These are phyloP conservation scores for Geophilus truncorum DNA, from an alignment of 2,888 invertebrate species.

Conservation along the genomic window DNA sequence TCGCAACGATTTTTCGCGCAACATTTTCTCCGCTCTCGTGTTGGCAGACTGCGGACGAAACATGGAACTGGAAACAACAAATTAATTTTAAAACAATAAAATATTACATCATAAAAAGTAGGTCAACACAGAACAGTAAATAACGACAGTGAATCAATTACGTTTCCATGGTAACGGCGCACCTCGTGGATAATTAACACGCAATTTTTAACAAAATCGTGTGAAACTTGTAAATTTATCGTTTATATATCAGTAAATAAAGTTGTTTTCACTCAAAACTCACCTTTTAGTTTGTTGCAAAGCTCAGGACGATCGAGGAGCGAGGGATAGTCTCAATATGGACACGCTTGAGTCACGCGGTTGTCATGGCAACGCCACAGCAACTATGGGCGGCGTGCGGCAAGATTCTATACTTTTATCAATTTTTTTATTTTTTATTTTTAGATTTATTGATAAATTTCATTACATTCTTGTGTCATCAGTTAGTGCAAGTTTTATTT, in stretches of 20 bases:
- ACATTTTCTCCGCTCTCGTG: slow-evolving; percentile 68
- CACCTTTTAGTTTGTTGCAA: no score
- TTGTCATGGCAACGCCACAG: not conserved
- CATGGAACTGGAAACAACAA: slow-evolving; percentile 33
- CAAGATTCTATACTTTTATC: no score
- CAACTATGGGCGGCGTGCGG: not conserved
- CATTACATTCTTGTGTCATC: not conserved
- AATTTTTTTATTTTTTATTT: not conserved
- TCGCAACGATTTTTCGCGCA: slow-evolving; percentile 68
- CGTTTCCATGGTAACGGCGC: not conserved
- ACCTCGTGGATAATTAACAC: no score
- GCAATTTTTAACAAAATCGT: not conserved
- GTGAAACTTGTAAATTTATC: no score
- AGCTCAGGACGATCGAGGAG: no score
- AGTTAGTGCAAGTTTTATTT: not conserved
- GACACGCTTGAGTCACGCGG: not conserved
- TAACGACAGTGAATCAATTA: not conserved
- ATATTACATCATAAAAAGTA: no score
- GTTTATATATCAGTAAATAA: no score
- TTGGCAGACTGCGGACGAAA: slow-evolving; percentile 64
- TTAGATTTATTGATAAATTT: not conserved
- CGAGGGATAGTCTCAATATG: no score
- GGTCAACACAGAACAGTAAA: not conserved
- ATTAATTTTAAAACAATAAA: not conserved
- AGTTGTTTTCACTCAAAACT: no score